Conservation (phyloP, 2,113 vertebrate species). For the Oceanites oceanicus region DNA sequence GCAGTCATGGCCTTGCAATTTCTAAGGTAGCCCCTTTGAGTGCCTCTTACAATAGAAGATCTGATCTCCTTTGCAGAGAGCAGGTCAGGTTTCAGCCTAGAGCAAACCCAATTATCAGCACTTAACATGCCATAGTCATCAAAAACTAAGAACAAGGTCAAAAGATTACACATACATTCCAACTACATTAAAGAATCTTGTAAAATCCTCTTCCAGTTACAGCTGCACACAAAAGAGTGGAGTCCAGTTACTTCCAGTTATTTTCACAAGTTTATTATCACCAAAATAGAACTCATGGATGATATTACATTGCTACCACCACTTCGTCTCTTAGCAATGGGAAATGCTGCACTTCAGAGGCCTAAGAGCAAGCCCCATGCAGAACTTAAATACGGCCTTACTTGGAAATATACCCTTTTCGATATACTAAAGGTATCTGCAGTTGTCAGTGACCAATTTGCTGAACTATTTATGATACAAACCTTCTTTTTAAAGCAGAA, state of each 20-base stretch:
- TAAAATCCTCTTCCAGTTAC: not conserved
- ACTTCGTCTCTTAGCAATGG: not conserved
- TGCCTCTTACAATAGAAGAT: not conserved
- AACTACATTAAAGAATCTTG: not conserved
- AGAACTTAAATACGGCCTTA: not conserved
- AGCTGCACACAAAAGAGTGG: not conserved
- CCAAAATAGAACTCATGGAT: not conserved
- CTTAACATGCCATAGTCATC: conserved; percentile 5
- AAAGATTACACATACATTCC: conserved; percentile 34
- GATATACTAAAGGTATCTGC: not conserved
- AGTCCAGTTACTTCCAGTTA: not conserved
- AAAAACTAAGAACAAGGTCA: conserved; percentile 30
- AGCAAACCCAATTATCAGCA: conserved; percentile 40
- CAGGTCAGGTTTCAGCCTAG: conserved; percentile 40
- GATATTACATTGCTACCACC: not conserved
- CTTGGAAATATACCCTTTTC: not conserved
- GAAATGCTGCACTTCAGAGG: not conserved
- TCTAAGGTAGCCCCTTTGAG: not conserved
- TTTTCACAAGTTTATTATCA: conserved; percentile 6
- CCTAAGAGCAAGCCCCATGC: not conserved
- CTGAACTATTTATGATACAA: not conserved
- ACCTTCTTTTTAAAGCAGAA: not conserved
- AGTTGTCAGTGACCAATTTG: not conserved
- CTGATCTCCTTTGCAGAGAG: not conserved
- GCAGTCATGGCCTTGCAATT: not conserved